phyloP scores from a whole-genome alignment of 2,113 vertebrate species.

The Corvus hawaiiensis region DNA sequence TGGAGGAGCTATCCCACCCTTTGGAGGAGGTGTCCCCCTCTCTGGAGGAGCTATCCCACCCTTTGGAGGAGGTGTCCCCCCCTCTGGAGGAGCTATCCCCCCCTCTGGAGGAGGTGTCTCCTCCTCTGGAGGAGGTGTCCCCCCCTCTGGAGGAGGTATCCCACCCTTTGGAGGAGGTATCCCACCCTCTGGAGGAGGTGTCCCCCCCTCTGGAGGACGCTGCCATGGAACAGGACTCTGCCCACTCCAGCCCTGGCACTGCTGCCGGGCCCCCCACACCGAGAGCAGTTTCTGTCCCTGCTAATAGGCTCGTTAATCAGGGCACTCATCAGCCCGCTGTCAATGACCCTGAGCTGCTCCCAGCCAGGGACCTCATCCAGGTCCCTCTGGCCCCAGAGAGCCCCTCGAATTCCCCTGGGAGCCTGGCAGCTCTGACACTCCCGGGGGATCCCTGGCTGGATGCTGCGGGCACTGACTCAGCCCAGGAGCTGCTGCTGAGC shows the following conservation, averaged over 20 bases:
- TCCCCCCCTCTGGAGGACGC: neutral
- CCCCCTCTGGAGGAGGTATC: neutral
- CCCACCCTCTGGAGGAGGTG: neutral
- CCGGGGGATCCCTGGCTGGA: neutral
- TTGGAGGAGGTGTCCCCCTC: neutral
- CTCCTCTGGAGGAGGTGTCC: neutral
- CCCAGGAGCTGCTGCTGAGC: neutral
- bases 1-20: neutral
- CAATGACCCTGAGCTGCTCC: neutral
- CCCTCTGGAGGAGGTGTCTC: neutral
- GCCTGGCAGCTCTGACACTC: accelerated
- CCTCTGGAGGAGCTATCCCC: neutral
- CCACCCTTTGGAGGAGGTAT: neutral
- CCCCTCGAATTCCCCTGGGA: accelerated
- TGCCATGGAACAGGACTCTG: accelerated
- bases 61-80: neutral
- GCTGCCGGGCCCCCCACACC: neutral
- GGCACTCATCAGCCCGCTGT: neutral
- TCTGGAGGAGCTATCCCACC: neutral
- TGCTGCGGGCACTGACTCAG: neutral
- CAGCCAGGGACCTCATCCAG: neutral
- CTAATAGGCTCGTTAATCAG: neutral
- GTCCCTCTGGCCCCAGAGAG: neutral
- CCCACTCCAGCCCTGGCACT: neutral
- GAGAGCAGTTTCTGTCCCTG: neutral